Conservation (phyloP, 2,888 invertebrate species). For the Stenolophus ochropezus region DNA sequence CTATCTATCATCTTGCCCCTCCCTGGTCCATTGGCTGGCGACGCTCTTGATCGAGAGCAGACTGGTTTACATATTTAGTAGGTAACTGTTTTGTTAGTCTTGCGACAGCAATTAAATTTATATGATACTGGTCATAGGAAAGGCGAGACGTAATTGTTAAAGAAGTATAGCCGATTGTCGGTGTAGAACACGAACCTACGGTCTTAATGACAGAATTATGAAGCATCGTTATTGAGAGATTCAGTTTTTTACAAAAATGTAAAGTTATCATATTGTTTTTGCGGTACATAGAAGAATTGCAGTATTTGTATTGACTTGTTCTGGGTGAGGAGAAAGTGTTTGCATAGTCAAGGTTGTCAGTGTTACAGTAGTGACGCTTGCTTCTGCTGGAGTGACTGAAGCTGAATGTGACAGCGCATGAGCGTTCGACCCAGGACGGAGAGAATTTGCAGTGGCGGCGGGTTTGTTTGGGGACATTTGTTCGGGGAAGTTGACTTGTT, state of each 20-base stretch:
- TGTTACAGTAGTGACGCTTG: no score
- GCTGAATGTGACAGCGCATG: slow-evolving; percentile 1
- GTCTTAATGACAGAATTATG: no score
- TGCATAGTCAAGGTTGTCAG: no score
- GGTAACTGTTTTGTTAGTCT: background rate
- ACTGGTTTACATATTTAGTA: background rate
- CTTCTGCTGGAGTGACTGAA: background rate
- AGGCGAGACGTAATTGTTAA: background rate
- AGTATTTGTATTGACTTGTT: background rate
- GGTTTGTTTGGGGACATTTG: background rate
- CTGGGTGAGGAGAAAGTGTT: no score
- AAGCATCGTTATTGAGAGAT: background rate
- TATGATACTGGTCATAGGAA: background rate
- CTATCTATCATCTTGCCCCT: no score
- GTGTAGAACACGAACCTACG: background rate
- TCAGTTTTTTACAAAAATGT: background rate
- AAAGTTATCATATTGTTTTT: background rate
- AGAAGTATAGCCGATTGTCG: slow-evolving; percentile 2
- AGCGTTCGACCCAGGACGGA: background rate
- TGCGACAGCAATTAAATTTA: background rate
- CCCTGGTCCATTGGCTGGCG: no score
- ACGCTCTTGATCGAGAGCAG: background rate
- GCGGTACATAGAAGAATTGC: no score
- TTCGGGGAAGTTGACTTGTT: background rate
- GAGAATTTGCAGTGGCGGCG: background rate